These are phyloP conservation scores for Eucera pruinosa DNA, from an alignment of 2,888 invertebrate species.

Conservation along the genomic window DNA sequence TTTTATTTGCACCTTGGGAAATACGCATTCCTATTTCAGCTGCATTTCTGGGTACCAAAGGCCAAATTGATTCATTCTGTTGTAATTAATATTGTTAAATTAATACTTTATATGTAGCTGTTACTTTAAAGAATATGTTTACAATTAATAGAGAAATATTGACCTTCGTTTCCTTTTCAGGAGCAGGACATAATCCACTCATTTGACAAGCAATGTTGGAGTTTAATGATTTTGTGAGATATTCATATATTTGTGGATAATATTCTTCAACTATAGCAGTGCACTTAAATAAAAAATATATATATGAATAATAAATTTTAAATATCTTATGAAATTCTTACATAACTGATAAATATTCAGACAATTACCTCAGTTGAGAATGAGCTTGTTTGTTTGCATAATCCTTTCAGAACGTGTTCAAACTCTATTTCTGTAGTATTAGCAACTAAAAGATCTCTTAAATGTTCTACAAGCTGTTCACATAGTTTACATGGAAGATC, in stretches of 20 bases:
- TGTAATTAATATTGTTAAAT: slow-evolving; percentile 22
- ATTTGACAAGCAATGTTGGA: slow-evolving; percentile 89
- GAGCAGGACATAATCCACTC: slow-evolving; percentile 88
- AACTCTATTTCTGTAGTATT: slow-evolving; percentile 95
- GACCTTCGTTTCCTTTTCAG: slow-evolving; percentile 69
- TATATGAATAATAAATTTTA: slow-evolving; percentile 7
- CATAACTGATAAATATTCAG: background rate
- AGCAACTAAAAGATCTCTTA: slow-evolving; percentile 91
- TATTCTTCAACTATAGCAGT: slow-evolving; percentile 91
- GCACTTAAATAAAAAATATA: slow-evolving; percentile 85
- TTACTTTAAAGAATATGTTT: slow-evolving; percentile 11
- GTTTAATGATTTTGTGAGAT: slow-evolving; percentile 89
- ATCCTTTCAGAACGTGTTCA: slow-evolving; percentile 89
- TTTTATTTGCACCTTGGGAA: slow-evolving; percentile 62
- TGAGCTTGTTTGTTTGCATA: slow-evolving; percentile 92
- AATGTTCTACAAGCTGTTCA: slow-evolving; percentile 91
- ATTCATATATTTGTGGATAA: slow-evolving; percentile 90
- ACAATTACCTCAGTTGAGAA: slow-evolving; percentile 87
- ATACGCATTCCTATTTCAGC: slow-evolving; percentile 71
- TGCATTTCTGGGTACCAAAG: slow-evolving; percentile 85
- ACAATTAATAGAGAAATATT: slow-evolving; percentile 8
- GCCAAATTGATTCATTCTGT: slow-evolving; percentile 86
- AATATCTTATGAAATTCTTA: background rate
- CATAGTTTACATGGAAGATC: slow-evolving; percentile 94
- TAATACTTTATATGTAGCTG: background rate